Percentiles rank a stretch among this genome's conserved stretches.
Conservation (phyloP, 1,140 invertebrate genomes). For the Portunus trituberculatus region DNA sequence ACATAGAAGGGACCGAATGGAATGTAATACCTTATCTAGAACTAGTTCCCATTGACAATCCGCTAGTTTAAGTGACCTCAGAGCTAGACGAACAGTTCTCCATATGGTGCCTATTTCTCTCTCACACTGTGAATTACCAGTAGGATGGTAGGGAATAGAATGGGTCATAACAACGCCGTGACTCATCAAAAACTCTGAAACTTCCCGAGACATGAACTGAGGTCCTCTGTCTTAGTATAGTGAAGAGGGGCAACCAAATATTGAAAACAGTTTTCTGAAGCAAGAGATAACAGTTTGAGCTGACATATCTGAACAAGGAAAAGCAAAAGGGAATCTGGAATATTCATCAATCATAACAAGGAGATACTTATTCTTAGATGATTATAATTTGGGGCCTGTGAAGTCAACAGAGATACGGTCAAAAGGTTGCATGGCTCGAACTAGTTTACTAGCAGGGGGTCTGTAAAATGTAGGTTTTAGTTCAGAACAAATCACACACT, state of each 20-base stretch:
- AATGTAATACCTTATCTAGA: not conserved
- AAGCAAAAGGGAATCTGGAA: too few relatives aligned
- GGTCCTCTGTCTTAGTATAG: not conserved
- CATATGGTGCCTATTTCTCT: not conserved
- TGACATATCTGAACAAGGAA: not conserved
- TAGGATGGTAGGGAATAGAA: too few relatives aligned
- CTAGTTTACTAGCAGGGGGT: too few relatives aligned
- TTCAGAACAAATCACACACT: not conserved
- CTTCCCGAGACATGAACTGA: not conserved
- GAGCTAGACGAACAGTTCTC: not conserved
- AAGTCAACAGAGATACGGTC: conserved; percentile 6
- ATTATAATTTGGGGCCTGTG: not conserved
- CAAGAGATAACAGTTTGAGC: not conserved
- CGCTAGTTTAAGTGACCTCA: not conserved
- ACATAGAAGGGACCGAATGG: not conserved
- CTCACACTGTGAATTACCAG: too few relatives aligned
- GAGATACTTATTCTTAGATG: not conserved
- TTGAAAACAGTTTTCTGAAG: not conserved
- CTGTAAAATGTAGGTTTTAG: not conserved
- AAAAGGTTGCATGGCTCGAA: not conserved
- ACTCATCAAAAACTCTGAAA: too few relatives aligned
- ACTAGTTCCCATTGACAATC: not conserved
- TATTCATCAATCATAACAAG: not conserved
- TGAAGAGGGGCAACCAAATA: not conserved
- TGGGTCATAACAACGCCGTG: too few relatives aligned